Base-by-base conservation (phyloP, 2,888 invertebrate genomes). In the Agrotis puta region DNA sequence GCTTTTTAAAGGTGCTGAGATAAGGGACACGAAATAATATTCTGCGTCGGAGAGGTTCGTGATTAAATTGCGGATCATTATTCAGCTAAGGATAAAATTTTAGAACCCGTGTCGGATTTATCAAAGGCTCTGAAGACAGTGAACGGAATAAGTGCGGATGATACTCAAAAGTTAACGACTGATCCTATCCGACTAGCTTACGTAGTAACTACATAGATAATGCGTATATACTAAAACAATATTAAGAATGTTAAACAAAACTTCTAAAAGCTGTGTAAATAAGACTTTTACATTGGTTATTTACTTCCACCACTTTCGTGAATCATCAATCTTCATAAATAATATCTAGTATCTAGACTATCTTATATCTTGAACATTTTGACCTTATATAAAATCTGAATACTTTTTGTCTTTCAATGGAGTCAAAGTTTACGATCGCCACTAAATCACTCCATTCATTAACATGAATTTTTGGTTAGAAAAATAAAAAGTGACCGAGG, bases 41-140 rank as follows among this genome's bases (percentile, higher is more conserved):
- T 81, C 73, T 77, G 80, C 66, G 76, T 64, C 48, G 50, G 51
- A 72, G 33, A 62, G 67, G 70, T 63, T 63, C 45, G 43, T 66
- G 57, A 81, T 71, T 82, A 73, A 77, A 80, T 74, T 74, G 70
- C 13, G 54, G 69, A 76, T 80, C 79, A 82, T 84, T 74, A 82
- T 77, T 84, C 61, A 66, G 51, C 50, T 33, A 6, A 47, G 58
- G 45, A 75, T 64, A 61, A 72, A 72, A 59, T 71, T 58, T 13
- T 47, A 20, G 62, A 62, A 58, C 48, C 73, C 51, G 64, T 72
- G 70, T 78, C 57, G 47, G 47, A 70, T 81, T 77, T 74, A 59
- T 68, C 68, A 68, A 66, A 66, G 70, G 56, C 39, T 73, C 14
- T 47, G 47, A 27, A 63, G 79, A 61, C 59, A 39, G 39, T 74